Conservation (phyloP, 2,797 vertebrate species). For the Xenentodon cancila region DNA sequence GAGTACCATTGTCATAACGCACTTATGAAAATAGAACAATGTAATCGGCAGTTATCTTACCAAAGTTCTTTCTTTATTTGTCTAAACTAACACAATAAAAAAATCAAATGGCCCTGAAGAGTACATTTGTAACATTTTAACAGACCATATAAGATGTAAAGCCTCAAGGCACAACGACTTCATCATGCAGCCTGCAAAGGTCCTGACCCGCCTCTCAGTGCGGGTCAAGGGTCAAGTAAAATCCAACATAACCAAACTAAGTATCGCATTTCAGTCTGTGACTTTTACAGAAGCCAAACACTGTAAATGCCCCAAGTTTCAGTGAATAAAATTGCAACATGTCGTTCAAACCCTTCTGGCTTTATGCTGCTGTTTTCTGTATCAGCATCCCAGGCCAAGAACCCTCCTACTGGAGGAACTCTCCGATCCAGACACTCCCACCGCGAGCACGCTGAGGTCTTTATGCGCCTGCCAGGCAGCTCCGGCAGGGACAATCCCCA, state of each 20-base stretch:
- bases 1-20: no score
- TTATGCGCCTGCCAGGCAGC: not conserved
- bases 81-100: not conserved
- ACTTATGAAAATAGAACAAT: no score
- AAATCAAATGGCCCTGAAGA: not conserved
- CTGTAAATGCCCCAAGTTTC: not conserved
- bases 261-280: slow-evolving; percentile 11
- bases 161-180: slow-evolving; percentile 15
- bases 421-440: slow-evolving; percentile 59
- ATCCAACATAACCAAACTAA: slow-evolving; percentile 2
- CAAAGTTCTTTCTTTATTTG: not conserved
- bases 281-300: slow-evolving; percentile 18
- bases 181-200: slow-evolving; percentile 18
- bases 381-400: slow-evolving; percentile 23
- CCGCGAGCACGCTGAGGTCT: slow-evolving; percentile 1
- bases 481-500: not conserved
- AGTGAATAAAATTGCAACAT: slow-evolving; percentile 19
- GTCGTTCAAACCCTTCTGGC: slow-evolving; percentile 25
- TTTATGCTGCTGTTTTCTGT: slow-evolving; percentile 17
- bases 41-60: no score
- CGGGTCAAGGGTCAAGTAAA: slow-evolving; percentile 34
- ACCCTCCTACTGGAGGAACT: slow-evolving; percentile 54
- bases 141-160: slow-evolving; percentile 3
- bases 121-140: slow-evolving; percentile 18
- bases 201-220: slow-evolving; percentile 23